Base-by-base conservation (phyloP, 2,113 vertebrate species). In the Gymnarchus niloticus region DNA sequence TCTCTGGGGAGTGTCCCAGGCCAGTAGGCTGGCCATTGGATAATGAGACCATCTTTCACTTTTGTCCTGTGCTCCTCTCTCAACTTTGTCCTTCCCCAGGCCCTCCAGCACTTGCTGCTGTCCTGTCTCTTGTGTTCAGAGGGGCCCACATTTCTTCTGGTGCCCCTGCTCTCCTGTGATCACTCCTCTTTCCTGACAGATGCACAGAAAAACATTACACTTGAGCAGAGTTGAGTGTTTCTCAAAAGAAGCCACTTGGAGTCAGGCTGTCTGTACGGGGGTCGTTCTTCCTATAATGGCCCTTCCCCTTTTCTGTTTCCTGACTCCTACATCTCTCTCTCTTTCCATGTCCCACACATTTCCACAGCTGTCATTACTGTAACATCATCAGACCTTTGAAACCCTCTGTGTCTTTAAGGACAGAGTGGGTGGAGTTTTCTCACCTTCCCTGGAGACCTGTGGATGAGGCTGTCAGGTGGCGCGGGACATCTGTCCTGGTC, bases 141-240 rank as follows among this genome's bases (percentile, higher is more conserved):
- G 21, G 56, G 56, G 54, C 93, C 94, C 94, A 41, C 94, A 95
- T 54, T 23, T n/a, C 48, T 19, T 10, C 80, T 49, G 6, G 49
- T 37, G 6, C 80, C n/a, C 48, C 21, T 28, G 95, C 95, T 94
- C 94, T 95, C 95, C 94, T 95, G 95, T 95, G 94, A 95, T 96
- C 95, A 95, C 95, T 94, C 93, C 93, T 91, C 93, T 95, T 17
- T 33, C 5, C 14, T 12, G 12, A 14, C 12, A 25, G 3, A 37
- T 94, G 94, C 92, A n/a, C n/a, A n/a, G n/a, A n/a, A n/a, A n/a
- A n/a, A n/a, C n/a, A n/a, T n/a, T n/a, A n/a, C n/a, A n/a, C n/a
- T n/a, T n/a, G n/a, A n/a, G n/a, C n/a, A n/a, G n/a, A n/a, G 94
- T 95, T 95, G 95, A 96, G 95, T 96, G 96, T 96, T 97, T 96